These are phyloP conservation scores for Anthophora plumipes DNA, from an alignment of 2,888 invertebrate species.

Conservation along the genomic window DNA sequence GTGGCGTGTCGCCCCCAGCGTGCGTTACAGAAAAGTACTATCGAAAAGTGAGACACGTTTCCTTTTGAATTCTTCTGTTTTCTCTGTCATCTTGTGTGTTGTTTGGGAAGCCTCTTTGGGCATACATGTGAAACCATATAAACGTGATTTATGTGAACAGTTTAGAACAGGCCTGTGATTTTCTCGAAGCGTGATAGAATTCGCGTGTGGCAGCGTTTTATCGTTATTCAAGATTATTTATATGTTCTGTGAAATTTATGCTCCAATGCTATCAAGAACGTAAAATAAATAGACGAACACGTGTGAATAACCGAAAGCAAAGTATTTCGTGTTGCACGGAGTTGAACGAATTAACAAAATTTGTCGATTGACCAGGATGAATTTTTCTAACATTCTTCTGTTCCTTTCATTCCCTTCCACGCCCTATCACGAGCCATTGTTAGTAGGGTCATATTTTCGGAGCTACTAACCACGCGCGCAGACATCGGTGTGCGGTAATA, in stretches of 20 bases:
- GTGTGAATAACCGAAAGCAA: not conserved
- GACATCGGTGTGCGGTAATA: not conserved
- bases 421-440: not conserved
- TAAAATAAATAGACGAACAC: constrained; percentile 15
- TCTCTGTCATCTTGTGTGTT: not conserved
- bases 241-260: not conserved
- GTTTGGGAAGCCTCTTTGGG: not conserved
- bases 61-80: not conserved
- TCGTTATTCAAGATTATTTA: not conserved
- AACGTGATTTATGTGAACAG: not conserved
- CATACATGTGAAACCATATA: not conserved
- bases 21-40: not conserved
- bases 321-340: not conserved
- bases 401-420: not conserved
- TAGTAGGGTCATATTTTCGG: constrained; percentile 17
- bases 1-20: constrained; percentile 2
- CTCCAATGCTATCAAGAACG: not conserved
- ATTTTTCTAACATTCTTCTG: not conserved
- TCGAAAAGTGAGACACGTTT: constrained; percentile 1
- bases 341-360: not conserved
- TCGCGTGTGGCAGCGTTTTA: not conserved
- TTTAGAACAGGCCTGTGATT: not conserved
- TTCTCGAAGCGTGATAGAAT: not conserved
- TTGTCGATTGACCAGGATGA: not conserved
- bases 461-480: not conserved